These are phyloP conservation scores for Pseudomyrmex sp. DNA, from an alignment of 1,140 invertebrate genomes.

Conservation along the genomic window DNA sequence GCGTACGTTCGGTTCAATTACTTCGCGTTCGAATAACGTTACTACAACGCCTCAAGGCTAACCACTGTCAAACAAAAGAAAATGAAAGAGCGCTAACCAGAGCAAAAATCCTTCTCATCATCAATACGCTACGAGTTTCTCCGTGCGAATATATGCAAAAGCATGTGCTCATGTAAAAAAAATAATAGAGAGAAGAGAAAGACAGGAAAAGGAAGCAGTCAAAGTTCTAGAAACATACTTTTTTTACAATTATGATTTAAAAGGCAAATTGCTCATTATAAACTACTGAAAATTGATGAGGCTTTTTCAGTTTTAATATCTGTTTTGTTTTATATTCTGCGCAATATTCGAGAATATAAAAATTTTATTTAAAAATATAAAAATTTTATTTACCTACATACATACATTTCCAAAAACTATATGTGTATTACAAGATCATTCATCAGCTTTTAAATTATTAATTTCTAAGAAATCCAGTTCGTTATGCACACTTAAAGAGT, in stretches of 20 bases:
- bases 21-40: slow-evolving; percentile 3
- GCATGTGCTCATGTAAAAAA: background rate
- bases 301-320: no score
- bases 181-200: background rate
- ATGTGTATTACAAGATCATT: background rate
- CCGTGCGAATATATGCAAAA: background rate
- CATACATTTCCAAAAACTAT: slow-evolving; percentile 2
- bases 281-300: background rate
- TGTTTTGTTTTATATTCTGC: background rate
- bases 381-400: background rate
- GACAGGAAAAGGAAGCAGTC: background rate
- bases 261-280: background rate
- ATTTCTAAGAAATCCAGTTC: background rate
- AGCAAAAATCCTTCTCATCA: slow-evolving; percentile 39
- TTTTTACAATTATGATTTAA: background rate
- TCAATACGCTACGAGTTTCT: slow-evolving; percentile 4
- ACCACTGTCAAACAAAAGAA: slow-evolving; percentile 62
- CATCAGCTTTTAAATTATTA: background rate
- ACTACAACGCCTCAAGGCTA: slow-evolving; percentile 64
- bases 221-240: background rate
- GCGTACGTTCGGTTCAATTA: slow-evolving; percentile 28
- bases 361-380: slow-evolving; percentile 15
- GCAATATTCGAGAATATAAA: background rate
- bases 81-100: slow-evolving; percentile 31
- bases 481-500: background rate